phyloP scores from a whole-genome alignment of 2,797 vertebrate species.

The Chanos chanos region DNA sequence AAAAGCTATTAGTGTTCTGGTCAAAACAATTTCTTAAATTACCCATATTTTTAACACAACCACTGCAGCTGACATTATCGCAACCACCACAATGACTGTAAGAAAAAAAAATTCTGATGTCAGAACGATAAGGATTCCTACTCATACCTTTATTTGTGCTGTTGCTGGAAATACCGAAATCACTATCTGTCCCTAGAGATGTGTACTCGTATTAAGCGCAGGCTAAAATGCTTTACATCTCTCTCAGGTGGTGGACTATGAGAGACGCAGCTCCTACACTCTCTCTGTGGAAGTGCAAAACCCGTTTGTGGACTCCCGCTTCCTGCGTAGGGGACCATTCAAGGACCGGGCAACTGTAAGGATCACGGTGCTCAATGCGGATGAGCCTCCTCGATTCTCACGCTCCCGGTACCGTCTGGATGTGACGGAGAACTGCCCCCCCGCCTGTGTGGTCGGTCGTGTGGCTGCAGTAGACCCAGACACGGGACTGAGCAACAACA shows the following conservation, averaged over 20 bases:
- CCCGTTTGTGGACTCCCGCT: conserved; percentile 78
- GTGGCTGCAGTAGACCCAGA: conserved; percentile 80
- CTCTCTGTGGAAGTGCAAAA: conserved; percentile 84
- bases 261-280: conserved; percentile 75
- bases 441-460: conserved; percentile 74
- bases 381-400: conserved; percentile 83
- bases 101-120: no score
- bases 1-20: no score
- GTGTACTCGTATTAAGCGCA: neutral
- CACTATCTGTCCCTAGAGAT: no score
- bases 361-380: conserved; percentile 81
- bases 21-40: no score
- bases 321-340: conserved; percentile 81
- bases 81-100: no score
- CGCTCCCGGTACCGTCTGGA: conserved; percentile 75
- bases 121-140: no score
- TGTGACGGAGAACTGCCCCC: conserved; percentile 80
- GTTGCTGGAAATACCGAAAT: no score
- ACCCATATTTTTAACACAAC: no score
- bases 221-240: conserved; percentile 16
- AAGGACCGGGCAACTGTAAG: conserved; percentile 83
- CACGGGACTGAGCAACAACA: conserved; percentile 73
- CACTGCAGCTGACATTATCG: no score
- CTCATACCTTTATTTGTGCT: no score
- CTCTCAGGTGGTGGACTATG: conserved; percentile 79